Conservation (phyloP, 2,888 invertebrate species). For the Nebria salina region DNA sequence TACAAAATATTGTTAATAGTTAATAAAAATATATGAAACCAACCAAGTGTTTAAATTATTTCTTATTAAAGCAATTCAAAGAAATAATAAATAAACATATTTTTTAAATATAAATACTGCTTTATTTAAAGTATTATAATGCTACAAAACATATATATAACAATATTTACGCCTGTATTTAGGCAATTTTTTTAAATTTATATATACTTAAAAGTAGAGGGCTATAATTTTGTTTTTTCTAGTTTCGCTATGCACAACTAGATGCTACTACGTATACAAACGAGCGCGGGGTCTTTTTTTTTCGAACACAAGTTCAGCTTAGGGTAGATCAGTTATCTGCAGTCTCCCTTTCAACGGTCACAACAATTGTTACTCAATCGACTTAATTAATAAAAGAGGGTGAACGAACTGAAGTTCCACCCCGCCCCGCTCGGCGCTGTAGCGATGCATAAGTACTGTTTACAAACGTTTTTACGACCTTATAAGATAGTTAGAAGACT, state of each 20-base stretch:
- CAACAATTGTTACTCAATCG: constrained; percentile 1
- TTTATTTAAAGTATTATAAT: no score
- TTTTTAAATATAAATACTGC: no score
- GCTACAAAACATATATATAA: no score
- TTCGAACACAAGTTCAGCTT: neutral
- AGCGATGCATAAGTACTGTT: neutral
- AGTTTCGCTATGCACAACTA: neutral
- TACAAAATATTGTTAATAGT: no score
- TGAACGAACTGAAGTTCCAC: neutral
- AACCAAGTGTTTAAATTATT: no score
- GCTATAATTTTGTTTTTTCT: neutral
- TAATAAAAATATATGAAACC: no score
- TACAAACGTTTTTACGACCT: constrained; percentile 1
- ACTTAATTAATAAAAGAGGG: neutral
- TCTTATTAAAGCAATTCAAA: no score
- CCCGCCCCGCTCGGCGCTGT: neutral
- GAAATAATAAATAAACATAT: no score
- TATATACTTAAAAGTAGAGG: no score
- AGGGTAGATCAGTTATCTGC: neutral
- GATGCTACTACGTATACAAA: neutral
- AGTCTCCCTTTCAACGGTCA: neutral
- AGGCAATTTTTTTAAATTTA: no score
- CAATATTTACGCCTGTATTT: no score
- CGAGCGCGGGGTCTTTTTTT: neutral
- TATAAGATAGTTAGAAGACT: neutral